Conservation (phyloP, 2,797 vertebrate genomes). For the Falco biarmicus region DNA sequence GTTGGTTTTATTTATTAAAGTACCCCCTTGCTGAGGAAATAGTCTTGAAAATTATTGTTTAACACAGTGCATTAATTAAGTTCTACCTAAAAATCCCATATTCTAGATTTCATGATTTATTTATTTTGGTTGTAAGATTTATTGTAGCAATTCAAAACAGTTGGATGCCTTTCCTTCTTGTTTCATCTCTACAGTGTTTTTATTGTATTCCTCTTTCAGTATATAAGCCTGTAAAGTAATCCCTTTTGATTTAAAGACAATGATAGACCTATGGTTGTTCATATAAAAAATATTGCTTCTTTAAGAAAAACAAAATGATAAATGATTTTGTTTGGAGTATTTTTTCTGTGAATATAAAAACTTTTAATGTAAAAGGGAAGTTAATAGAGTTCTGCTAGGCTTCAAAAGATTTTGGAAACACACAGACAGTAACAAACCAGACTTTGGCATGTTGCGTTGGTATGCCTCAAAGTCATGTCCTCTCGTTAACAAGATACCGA, state of each 20-base stretch:
- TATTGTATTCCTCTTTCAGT: neutral
- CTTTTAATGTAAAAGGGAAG: neutral
- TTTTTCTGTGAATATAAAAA: neutral
- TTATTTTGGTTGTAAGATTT: slow-evolving; percentile 33
- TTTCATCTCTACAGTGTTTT: neutral
- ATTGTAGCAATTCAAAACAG: neutral
- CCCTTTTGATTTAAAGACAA: slow-evolving; percentile 30
- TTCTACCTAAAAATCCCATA: neutral
- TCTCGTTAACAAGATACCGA: neutral
- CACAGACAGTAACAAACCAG: neutral
- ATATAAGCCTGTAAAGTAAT: neutral
- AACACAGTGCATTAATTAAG: neutral
- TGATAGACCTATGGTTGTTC: neutral
- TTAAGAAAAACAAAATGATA: neutral
- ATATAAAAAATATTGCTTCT: neutral
- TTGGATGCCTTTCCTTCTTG: neutral
- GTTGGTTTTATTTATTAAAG: slow-evolving; percentile 44
- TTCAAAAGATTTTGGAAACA: neutral
- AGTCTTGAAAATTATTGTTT: slow-evolving; percentile 28
- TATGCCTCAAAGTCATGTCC: neutral
- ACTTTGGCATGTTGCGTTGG: neutral
- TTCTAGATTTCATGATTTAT: slow-evolving; percentile 30
- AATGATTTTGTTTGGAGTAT: neutral
- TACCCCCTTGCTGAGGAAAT: neutral
- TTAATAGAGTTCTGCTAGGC: neutral